Conservation (phyloP, 1,140 invertebrate species). For the Ganaspis sp. region DNA sequence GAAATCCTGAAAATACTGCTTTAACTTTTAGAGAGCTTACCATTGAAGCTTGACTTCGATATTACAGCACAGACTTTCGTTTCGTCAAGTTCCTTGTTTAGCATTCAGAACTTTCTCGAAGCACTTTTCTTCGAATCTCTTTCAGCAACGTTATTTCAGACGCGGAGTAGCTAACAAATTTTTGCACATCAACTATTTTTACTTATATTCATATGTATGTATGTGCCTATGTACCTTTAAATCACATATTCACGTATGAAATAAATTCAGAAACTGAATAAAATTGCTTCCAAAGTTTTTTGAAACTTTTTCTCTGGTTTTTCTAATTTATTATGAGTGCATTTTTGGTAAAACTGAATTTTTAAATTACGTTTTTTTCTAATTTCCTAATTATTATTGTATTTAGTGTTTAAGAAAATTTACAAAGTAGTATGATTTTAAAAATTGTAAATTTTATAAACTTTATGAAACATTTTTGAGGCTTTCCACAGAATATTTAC, state of each 20-base stretch:
- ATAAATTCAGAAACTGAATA: neutral
- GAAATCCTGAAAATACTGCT: neutral
- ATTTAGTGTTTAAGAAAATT: too few relatives aligned
- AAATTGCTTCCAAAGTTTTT: too few relatives aligned
- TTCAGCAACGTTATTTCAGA: neutral
- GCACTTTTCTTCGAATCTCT: neutral
- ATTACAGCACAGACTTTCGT: slow-evolving; percentile 6
- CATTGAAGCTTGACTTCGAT: neutral
- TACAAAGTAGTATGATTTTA: too few relatives aligned
- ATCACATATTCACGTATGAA: neutral
- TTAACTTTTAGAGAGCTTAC: neutral
- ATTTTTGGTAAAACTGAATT: too few relatives aligned
- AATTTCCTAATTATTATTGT: too few relatives aligned
- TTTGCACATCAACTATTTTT: neutral
- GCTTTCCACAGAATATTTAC: too few relatives aligned
- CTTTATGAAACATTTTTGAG: too few relatives aligned
- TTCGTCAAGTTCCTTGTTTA: slow-evolving; percentile 16
- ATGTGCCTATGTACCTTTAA: neutral
- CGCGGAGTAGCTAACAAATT: neutral
- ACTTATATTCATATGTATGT: neutral
- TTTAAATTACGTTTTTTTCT: too few relatives aligned
- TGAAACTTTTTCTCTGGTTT: too few relatives aligned
- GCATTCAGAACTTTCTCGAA: neutral
- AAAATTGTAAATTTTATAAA: too few relatives aligned
- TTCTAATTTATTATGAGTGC: too few relatives aligned